Base-by-base conservation (phyloP, 2,888 invertebrate species). In the Drosophila fungiperda region DNA sequence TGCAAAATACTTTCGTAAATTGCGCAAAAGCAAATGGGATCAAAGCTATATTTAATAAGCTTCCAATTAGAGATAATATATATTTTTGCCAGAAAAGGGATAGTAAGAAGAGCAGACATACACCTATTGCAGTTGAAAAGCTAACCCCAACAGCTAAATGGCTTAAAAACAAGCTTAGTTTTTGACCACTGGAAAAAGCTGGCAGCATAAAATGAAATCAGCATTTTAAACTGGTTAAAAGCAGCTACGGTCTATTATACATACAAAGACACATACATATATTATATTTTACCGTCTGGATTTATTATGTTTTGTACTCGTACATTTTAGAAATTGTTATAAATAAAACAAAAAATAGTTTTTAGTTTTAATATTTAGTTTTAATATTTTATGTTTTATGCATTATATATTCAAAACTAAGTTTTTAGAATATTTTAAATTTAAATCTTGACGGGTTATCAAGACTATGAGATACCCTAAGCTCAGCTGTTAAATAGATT, bases 1-100 rank as follows among this genome's bases (percentile, higher is more conserved):
- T 86, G 73, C 68, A 72, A 88, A 88, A 86, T 83, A 68, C 70
- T 76, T 76, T 72, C 59, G 53, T 54, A 75, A 80, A 83, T 82
- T 82, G 49, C 36, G 73, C 67, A 52, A 62, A 72, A 40, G 50
- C 65, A 63, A 83, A 83, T 72, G 63, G 81, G 76, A 87, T 80
- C 73, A 76, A 69, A 74, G 64, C 66, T 54, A 68, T 64, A 82
- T 80, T 83, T 69, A 81, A 78, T 67, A 83, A 76, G 61, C 68
- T 59, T 77, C 35, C 20, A 36, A 65, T 48, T 48, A 49, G 29
- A 65, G 38, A n/a, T 67, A 69, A 64, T 64, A 82, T 29, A 29
- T 53, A 71, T 72, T 40, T 48, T 52, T 38, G 40, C 33, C 42
- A 4, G 4, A 57, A 66, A 73, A 70, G 53, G 61, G 9, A 33